Base-by-base conservation (phyloP, 2,888 invertebrate species). In the Eilema depressum region DNA sequence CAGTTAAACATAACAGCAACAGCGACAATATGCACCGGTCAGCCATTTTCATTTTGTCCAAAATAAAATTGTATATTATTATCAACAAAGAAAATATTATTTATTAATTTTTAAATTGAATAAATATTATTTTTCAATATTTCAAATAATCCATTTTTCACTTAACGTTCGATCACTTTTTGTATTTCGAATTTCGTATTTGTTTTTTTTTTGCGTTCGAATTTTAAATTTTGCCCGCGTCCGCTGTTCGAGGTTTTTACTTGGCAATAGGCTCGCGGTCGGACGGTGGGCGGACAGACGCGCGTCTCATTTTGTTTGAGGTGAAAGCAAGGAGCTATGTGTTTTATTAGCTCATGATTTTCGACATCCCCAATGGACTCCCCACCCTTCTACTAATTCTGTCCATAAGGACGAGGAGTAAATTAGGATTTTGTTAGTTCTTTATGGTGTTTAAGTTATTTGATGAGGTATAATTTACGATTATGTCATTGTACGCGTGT, bases 281-380 rank as follows among this genome's bases (percentile, higher is more conserved):
- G 83, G 81, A 82, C 86, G 85, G 84, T 83, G 79, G 80, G 83
- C 86, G 84, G 89, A 84, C 90, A 87, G 87, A 83, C 92, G 86
- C 88, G 87, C 89, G 89, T 85, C 88, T 91, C 91, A 91, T 92
- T 92, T 91, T 89, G 92, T 92, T 91, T 91, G 91, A 92, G 91
- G 95, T 95, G 95, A 95, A 95, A 95, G 95, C 94, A 89, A 85
- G 86, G 84, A 83, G 85, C 90, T 84, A 92, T 91, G 92, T 91
- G 91, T 94, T 94, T 91, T 94, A 95, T 94, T 93, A 88, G 86
- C 88, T 87, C 86, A 82, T 82, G 87, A 88, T 94, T 95, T 95
- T 94, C 94, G 94, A 86, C 94, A 94, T 93, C 93, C 94, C 93
- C 81, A 85, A 77, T 78, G 68, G 76, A 79, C 83, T 88, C 92